Evolutionary conservation across 2,888 invertebrate species (phyloP), one percentile per base, ranked within the genome.

Genomic region (Monochamus alternatus): DNA sequence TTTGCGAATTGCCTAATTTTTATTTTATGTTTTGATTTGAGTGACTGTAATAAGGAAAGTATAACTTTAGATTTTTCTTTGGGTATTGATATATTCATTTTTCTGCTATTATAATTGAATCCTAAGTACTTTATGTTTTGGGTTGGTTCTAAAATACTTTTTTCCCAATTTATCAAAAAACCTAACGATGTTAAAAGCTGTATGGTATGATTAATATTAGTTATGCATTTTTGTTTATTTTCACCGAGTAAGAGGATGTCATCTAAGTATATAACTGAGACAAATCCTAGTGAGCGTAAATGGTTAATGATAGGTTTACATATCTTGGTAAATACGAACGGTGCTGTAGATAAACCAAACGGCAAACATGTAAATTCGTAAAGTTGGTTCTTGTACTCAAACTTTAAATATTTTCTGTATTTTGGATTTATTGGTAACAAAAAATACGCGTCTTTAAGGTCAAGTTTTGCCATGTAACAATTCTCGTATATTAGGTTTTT

Each of bases 341-440:
- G 62, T 5, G 32, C 69, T 44, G 32, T 52, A 12, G 47, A 64
- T 59, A 74, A 74, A 32, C 74, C 68, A 12, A 74, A 69, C 22
- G 74, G 68, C 22, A 74, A 32, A 31, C 68, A 74, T 22, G 74
- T 69, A 31, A 74, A 74, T 68, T 74, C 68, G 43, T 74, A 67
- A 12, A 69, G 59, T 59, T 32, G 38, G 38, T 69, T 69, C 14
- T 52, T n/a, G 14, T 65, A 60, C 30, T 74, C 31, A 62, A 74
- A 69, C 12, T 64, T 51, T 62, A 68, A 74, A 60, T 67, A 69
- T 74, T 74, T 74, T 30, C 60, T 74, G n/a, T 22, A n/a, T 30
- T 14, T 58, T 58, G 30, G 30, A 31, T 74, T 30, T 14, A 71
- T 43, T 8, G 63, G 47, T 22, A 71, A 12, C 12, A 71, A n/a